Evolutionary conservation across 2,113 vertebrate species (phyloP), one percentile per base, ranked within the genome.

Genomic region (Oncorhynchus gorbuscha): DNA sequence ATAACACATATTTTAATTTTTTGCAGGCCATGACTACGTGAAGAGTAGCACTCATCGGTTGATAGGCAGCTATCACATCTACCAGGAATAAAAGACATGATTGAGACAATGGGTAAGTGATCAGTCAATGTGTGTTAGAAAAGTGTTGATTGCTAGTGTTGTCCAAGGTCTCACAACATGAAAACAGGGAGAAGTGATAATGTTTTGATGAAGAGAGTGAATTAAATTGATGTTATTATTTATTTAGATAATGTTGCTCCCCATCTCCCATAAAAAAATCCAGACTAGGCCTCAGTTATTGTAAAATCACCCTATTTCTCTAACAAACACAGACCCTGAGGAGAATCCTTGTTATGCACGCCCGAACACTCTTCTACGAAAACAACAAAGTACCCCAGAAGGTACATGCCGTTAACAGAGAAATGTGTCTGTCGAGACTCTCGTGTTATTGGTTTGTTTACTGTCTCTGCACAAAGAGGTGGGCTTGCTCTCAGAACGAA

Each of bases 101-200:
- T 94, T 73, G 93, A 94, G 90, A 91, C 92, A 74, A 93, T 94
- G 79, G 93, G 93, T 94, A 81, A 93, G 92, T 89, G 7, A 67
- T 67, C 8, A 3, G 2, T 72, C 9, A 48, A 69, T 72, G 1
- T 28, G 32, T 24, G 26, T 67, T 32, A 28, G 26, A 67, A 30
- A 30, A 55, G 14, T 3, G 51, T 55, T 55, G 51, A 5, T 55
- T 55, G 1, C 51, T 18, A 55, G 16, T 18, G 51, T 18, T 18
- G 51, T 55, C 14, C 14, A 16, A 16, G 51, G 51, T 55, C 51
- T 55, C 51, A 55, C 58, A 70, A 12, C 2, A 32, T 18, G 65
- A 26, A 67, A 11, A 14, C 3, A 11, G 9, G 5, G 18, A 24
- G 64, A 66, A 26, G 13, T 28, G 65, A 32, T 24, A 28, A 67